Conservation (phyloP, 2,888 invertebrate species). For the Antheraea assamensis region DNA sequence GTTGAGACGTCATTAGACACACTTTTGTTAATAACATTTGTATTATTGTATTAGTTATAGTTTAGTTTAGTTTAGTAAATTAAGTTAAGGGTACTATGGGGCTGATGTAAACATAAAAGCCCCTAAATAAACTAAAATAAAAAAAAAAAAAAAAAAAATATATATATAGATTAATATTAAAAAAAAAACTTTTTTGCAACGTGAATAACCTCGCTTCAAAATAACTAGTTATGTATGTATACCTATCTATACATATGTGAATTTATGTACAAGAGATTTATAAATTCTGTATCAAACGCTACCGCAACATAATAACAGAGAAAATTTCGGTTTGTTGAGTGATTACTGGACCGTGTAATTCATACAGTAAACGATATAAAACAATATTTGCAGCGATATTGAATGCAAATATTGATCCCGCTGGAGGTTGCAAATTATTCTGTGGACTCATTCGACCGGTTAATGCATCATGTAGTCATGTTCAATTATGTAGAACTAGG, state of each 20-base stretch:
- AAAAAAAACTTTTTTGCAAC: too few species aligned
- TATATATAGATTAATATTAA: too few species aligned
- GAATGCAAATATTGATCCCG: constrained; percentile 18
- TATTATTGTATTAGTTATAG: too few species aligned
- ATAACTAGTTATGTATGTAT: too few species aligned
- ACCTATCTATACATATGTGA: background rate
- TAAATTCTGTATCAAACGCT: background rate
- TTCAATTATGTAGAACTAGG: background rate
- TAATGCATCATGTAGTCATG: constrained; percentile 7
- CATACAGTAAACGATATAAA: constrained; percentile 12
- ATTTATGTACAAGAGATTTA: background rate
- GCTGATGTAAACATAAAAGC: too few species aligned
- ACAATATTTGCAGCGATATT: constrained; percentile 21
- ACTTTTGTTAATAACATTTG: too few species aligned
- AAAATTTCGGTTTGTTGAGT: constrained; percentile 13
- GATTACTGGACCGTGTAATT: constrained; percentile 10
- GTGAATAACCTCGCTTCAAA: too few species aligned
- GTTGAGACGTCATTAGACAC: too few species aligned
- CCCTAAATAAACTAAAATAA: too few species aligned
- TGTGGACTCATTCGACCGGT: constrained; percentile 13
- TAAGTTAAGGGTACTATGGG: too few species aligned
- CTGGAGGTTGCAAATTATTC: constrained; percentile 16
- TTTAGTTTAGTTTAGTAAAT: too few species aligned
- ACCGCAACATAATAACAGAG: background rate
- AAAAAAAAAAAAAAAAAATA: too few species aligned